phyloP scores from a whole-genome alignment of 2,888 invertebrate species.

The Pherbina coryleti region DNA sequence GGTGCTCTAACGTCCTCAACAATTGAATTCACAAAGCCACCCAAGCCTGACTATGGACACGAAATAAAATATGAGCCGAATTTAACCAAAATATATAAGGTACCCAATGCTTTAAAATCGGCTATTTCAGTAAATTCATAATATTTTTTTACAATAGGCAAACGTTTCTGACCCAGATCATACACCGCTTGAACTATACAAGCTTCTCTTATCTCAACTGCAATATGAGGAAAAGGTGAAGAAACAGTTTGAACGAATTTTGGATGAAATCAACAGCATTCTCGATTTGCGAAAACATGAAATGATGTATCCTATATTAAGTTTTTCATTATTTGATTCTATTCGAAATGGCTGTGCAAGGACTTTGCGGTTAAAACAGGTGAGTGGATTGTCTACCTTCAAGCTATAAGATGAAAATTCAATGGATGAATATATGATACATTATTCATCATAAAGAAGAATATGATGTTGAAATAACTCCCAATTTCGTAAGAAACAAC shows the following conservation, averaged over 20 bases:
- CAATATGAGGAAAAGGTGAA: constrained; percentile 74
- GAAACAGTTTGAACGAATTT: constrained; percentile 71
- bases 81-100: constrained; percentile 77
- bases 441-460: too few relatives aligned
- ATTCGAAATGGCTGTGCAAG: constrained; percentile 72
- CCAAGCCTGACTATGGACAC: constrained; percentile 78
- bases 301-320: constrained; percentile 70
- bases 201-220: constrained; percentile 75
- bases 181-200: constrained; percentile 76
- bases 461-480: too few relatives aligned
- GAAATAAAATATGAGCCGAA: constrained; percentile 76
- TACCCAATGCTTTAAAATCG: constrained; percentile 57
- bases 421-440: too few relatives aligned
- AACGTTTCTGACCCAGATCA: constrained; percentile 74
- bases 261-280: constrained; percentile 68
- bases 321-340: constrained; percentile 72
- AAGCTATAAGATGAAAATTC: too few relatives aligned
- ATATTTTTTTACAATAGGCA: constrained; percentile 69
- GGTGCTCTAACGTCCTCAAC: constrained; percentile 70
- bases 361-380: constrained; percentile 70
- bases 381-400: constrained; percentile 50
- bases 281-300: constrained; percentile 70
- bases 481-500: too few relatives aligned
- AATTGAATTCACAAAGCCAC: constrained; percentile 78
- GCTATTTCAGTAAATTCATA: too few relatives aligned